These are phyloP conservation scores for Aplysina aerophoba DNA, from an alignment of 37 sponge, comb jelly and placozoan species.

Conservation along the genomic window DNA sequence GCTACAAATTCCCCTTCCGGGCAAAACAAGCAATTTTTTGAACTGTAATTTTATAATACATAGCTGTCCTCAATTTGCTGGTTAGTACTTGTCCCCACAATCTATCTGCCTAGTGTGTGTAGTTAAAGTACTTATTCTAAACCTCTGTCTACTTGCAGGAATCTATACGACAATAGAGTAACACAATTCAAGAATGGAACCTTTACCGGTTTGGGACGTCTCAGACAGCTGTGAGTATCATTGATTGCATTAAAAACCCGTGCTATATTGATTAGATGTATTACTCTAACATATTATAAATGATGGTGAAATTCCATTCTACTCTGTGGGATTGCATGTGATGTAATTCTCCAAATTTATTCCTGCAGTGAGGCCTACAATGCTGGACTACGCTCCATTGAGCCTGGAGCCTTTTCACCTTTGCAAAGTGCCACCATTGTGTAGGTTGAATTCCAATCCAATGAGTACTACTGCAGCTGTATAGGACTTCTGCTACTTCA, in stretches of 20 bases:
- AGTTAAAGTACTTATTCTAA: too few species aligned
- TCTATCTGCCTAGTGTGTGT: too few species aligned
- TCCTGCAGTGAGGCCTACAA: conserved; percentile 36
- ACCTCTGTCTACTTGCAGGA: conserved; percentile 7
- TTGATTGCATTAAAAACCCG: too few species aligned
- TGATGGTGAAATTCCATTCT: neutral
- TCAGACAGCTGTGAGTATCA: conserved; percentile 36
- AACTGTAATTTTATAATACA: too few species aligned
- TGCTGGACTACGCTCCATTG: conserved; percentile 13
- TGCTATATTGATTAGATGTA: neutral
- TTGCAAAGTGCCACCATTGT: conserved; percentile 32
- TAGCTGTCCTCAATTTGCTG: too few species aligned
- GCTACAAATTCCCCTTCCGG: too few species aligned
- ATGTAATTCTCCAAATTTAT: neutral
- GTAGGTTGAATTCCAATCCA: conserved; percentile 21
- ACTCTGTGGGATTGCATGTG: neutral
- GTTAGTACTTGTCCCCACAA: neutral
- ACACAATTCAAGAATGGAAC: conserved; percentile 25
- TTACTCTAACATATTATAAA: neutral
- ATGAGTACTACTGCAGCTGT: neutral
- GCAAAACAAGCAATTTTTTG: too few species aligned
- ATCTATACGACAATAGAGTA: conserved; percentile 36
- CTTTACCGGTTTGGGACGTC: conserved; percentile 43
- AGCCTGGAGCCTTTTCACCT: conserved; percentile 17
- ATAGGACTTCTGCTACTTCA: neutral